Conservation (phyloP, 2,797 vertebrate species). For the Passerculus sandwichensis region DNA sequence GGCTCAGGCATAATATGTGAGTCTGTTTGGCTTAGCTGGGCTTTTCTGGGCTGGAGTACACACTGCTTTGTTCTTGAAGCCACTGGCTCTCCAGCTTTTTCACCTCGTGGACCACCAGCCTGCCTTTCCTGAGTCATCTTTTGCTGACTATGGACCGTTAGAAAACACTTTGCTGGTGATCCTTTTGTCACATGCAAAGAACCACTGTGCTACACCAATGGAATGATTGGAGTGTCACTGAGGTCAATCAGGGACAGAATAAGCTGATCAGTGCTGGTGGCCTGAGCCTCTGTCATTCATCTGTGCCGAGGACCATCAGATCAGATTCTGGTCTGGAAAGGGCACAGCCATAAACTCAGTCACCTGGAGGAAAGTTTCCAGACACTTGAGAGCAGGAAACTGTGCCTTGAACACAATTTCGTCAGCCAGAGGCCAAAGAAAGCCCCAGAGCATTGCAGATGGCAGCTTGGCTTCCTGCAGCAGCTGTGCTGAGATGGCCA, state of each 20-base stretch:
- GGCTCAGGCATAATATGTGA: not conserved
- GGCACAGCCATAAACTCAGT: not conserved
- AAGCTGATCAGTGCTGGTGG: conserved; percentile 28
- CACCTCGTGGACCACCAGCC: not conserved
- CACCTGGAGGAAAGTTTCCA: not conserved
- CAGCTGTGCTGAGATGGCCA: not conserved
- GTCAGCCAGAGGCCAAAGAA: not conserved
- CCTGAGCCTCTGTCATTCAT: not conserved
- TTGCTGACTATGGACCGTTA: not conserved
- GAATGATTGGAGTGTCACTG: not conserved
- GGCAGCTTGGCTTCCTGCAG: not conserved
- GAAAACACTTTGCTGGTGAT: not conserved
- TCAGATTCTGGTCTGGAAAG: not conserved
- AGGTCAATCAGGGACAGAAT: not conserved
- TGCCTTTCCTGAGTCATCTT: not conserved
- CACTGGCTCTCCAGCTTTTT: not conserved
- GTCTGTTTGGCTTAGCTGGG: not conserved
- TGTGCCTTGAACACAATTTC: not conserved
- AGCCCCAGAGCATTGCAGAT: not conserved
- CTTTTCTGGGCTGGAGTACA: not conserved
- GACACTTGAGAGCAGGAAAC: not conserved
- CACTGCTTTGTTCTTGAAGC: not conserved
- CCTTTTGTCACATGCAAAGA: not conserved
- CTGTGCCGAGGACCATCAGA: not conserved
- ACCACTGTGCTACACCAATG: not conserved